Conservation (phyloP, 2,888 invertebrate genomes). For the Leuctra nigra region DNA sequence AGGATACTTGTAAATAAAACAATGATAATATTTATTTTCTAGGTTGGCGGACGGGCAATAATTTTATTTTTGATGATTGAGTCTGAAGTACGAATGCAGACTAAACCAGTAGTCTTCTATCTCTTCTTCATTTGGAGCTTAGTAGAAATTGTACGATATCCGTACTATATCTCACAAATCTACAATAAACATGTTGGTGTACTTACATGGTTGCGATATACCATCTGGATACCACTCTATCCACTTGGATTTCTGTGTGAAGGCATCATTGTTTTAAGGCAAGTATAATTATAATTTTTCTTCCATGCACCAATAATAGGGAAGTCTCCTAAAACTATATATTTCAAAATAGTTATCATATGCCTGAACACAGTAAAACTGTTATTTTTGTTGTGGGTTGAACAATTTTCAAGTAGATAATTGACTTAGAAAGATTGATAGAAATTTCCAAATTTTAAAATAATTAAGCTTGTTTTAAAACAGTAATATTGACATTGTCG, state of each 20-base stretch:
- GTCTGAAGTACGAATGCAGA: conserved; percentile 78
- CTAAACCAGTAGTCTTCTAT: conserved; percentile 79
- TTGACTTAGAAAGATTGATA: no score
- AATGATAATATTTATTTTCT: no score
- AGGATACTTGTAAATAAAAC: no score
- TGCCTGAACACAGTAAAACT: conserved; percentile 27
- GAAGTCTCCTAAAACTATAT: no score
- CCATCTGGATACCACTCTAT: conserved; percentile 89
- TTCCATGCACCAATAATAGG: no score
- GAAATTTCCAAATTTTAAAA: no score
- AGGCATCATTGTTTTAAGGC: conserved; percentile 63
- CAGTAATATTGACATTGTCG: no score
- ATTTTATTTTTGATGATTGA: conserved; percentile 78
- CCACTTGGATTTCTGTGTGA: conserved; percentile 86
- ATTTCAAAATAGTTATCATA: no score
- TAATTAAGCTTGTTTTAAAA: no score
- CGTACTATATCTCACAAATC: conserved; percentile 80
- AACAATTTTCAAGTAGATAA: no score
- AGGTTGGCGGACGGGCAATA: conserved; percentile 67
- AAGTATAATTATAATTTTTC: conserved; percentile 23
- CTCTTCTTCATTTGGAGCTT: conserved; percentile 78
- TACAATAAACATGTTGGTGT: conserved; percentile 64
- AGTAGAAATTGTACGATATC: conserved; percentile 84
- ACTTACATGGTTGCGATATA: conserved; percentile 89
- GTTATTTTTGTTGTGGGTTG: no score